A percentile compares a stretch with the other conserved stretches of the same genome.
These are phyloP conservation scores for Tympanoctomys barrerae DNA, from an alignment of 2,797 vertebrate species.

Conservation along the genomic window DNA sequence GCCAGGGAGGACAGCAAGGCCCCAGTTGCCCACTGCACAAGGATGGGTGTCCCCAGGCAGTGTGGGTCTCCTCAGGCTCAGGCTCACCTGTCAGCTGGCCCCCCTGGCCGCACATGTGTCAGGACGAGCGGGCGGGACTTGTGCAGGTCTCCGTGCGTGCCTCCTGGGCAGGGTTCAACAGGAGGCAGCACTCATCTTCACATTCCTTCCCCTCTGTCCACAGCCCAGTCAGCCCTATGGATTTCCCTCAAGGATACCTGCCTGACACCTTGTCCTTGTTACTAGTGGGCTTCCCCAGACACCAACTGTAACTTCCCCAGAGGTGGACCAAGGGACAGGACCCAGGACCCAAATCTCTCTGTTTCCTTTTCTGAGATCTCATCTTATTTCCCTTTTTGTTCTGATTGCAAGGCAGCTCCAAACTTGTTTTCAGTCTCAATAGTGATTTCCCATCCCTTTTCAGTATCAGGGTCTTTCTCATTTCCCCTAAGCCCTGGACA, in stretches of 20 bases:
- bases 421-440: background rate
- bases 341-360: background rate
- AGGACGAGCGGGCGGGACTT: slow-evolving; percentile 96
- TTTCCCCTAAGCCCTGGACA: background rate
- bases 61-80: background rate
- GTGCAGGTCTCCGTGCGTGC: slow-evolving; percentile 96
- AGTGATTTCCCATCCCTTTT: background rate
- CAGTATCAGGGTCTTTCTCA: background rate
- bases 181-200: slow-evolving; percentile 30
- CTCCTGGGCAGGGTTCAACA: slow-evolving; percentile 89
- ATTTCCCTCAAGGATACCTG: background rate
- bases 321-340: background rate
- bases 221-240: background rate
- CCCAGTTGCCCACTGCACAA: background rate
- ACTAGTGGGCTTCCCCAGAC: background rate
- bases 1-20: background rate
- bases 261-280: background rate
- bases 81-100: slow-evolving; percentile 96
- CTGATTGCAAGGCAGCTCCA: background rate
- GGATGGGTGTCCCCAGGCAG: background rate
- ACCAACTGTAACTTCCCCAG: background rate
- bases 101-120: slow-evolving; percentile 95
- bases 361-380: background rate
- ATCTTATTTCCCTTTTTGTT: background rate
- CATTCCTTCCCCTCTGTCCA: background rate